Conservation (phyloP, 64 coral and sea anemone species). For the Trachythela sp. region DNA sequence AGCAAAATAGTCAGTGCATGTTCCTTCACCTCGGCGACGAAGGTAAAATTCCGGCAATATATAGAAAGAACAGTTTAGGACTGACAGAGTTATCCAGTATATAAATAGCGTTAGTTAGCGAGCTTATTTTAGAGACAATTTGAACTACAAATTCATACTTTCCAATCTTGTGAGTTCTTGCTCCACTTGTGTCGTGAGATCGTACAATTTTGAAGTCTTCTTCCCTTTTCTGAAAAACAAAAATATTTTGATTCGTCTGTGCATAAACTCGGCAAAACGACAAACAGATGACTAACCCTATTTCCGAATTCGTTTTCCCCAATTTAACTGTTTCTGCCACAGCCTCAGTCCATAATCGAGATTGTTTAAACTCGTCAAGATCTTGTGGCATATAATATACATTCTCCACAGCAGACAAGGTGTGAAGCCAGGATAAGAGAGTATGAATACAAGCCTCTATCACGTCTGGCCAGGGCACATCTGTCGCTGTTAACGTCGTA, state of each 20-base stretch:
- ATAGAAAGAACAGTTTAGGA: no score
- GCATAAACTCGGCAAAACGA: neutral
- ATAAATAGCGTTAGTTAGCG: no score
- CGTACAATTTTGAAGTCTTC: neutral
- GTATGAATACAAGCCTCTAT: neutral
- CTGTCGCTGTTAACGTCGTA: neutral
- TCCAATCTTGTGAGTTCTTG: neutral
- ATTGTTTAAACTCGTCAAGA: neutral
- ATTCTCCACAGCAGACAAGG: neutral
- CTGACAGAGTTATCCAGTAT: no score
- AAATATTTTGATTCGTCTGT: neutral
- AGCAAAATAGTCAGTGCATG: no score
- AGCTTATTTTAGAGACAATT: no score
- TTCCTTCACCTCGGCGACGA: no score
- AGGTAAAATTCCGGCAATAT: no score
- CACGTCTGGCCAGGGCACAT: neutral
- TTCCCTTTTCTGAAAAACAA: neutral
- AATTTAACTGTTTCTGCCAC: neutral
- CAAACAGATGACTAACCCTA: neutral
- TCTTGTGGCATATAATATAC: neutral
- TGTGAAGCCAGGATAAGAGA: neutral
- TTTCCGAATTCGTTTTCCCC: neutral
- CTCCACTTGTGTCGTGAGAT: neutral
- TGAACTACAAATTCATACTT: no score
- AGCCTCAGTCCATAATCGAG: neutral